phyloP scores from a whole-genome alignment of 2,113 vertebrate species.

The Cynocephalus volans region DNA sequence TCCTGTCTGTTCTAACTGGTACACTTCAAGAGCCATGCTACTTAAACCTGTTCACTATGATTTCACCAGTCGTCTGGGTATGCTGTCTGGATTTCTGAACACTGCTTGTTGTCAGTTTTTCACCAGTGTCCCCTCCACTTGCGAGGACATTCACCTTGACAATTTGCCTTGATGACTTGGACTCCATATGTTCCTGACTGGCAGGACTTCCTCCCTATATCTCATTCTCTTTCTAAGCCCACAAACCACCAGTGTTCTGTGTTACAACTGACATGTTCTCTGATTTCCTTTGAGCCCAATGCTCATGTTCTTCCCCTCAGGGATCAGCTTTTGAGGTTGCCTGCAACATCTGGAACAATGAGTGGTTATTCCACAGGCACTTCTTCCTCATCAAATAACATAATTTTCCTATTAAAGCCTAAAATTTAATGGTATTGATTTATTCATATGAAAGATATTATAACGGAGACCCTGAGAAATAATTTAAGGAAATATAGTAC shows the following conservation, averaged over 20 bases:
- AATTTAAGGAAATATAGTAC: background rate
- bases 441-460: background rate
- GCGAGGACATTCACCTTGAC: background rate
- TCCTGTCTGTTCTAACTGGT: background rate
- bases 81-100: background rate
- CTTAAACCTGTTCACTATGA: background rate
- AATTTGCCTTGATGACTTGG: background rate
- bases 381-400: background rate
- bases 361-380: background rate
- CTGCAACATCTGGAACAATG: background rate
- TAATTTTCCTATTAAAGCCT: background rate
- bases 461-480: background rate
- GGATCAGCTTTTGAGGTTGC: background rate
- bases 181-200: background rate
- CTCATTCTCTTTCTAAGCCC: background rate
- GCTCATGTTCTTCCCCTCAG: background rate
- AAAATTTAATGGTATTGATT: background rate
- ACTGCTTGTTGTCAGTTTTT: background rate
- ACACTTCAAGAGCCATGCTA: background rate
- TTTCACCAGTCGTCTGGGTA: background rate
- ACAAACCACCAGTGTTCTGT: background rate
- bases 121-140: background rate
- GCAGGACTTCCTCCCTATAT: background rate
- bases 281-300: background rate
- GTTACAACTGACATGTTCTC: background rate